phyloP scores from a whole-genome alignment of 2,113 vertebrate genomes.

The Eidolon helvum region DNA sequence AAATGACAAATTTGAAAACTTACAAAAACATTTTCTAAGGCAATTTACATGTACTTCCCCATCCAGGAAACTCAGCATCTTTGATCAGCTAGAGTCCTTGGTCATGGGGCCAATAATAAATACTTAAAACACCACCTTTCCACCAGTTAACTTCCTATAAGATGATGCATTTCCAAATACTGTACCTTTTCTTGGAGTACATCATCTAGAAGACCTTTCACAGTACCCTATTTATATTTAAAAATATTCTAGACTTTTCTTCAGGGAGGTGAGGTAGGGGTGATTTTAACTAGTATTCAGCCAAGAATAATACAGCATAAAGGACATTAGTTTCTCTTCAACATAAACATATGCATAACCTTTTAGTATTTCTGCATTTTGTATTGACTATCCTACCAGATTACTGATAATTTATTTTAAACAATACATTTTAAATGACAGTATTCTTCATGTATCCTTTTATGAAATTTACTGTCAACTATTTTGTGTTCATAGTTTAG shows the following conservation, averaged over 20 bases:
- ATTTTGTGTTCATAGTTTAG: not conserved
- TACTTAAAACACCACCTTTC: not conserved
- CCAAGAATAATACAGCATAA: not conserved
- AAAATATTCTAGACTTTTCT: not conserved
- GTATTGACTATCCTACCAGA: not conserved
- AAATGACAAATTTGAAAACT: not conserved
- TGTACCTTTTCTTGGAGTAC: not conserved
- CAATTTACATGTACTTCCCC: not conserved
- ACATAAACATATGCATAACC: not conserved
- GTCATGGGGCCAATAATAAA: not conserved
- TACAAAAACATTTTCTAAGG: not conserved
- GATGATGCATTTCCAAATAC: slow-evolving; percentile 16
- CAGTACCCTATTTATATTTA: not conserved
- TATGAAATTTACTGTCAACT: not conserved
- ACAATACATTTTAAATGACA: not conserved
- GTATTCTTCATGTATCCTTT: not conserved
- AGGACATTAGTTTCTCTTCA: not conserved
- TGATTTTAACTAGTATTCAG: not conserved
- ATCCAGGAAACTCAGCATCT: not conserved
- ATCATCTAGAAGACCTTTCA: not conserved
- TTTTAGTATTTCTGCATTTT: not conserved
- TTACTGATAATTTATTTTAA: slow-evolving; percentile 11
- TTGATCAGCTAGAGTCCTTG: not conserved
- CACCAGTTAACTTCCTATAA: not conserved
- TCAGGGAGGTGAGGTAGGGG: not conserved